These are phyloP conservation scores for Misgurnus mizolepis DNA, from an alignment of 2,113 vertebrate genomes.

Conservation along the genomic window DNA sequence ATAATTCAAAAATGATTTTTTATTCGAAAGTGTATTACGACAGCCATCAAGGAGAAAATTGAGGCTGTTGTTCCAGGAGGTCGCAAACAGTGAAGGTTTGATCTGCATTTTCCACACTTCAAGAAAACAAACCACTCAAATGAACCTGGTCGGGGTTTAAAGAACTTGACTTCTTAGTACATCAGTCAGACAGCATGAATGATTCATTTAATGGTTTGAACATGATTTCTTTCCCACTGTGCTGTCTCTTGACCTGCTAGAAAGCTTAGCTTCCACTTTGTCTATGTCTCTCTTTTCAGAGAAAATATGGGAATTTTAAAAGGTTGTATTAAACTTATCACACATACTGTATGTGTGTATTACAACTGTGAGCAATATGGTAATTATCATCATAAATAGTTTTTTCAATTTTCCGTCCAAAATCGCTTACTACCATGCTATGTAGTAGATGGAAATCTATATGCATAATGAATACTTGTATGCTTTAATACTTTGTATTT, in stretches of 20 bases:
- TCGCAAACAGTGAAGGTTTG: constrained; percentile 43
- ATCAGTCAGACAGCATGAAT: constrained; percentile 64
- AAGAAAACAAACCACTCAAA: constrained; percentile 60
- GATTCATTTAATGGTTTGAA: constrained; percentile 67
- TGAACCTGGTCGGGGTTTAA: constrained; percentile 56
- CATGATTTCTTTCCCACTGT: constrained; percentile 64
- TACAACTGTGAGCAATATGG: not conserved
- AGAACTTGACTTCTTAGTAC: constrained; percentile 66
- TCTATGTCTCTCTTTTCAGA: constrained; percentile 16
- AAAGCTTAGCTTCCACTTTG: constrained; percentile 56
- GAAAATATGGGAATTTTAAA: constrained; percentile 30
- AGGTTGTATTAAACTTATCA: not conserved
- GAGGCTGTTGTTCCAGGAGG: not conserved
- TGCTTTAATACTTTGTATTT: too few relatives aligned
- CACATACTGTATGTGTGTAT: not conserved
- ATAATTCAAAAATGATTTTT: too few relatives aligned
- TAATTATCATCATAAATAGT: not conserved
- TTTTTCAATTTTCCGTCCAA: too few relatives aligned
- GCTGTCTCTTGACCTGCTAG: constrained; percentile 59
- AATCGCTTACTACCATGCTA: too few relatives aligned
- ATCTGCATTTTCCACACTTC: constrained; percentile 48
- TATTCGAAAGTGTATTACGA: not conserved
- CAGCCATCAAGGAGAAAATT: not conserved
- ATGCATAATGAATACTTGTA: too few relatives aligned
- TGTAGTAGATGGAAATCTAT: too few relatives aligned